Evolutionary conservation across 2,797 vertebrate genomes (phyloP).

Genomic region (Hylomyscus alleni): DNA sequence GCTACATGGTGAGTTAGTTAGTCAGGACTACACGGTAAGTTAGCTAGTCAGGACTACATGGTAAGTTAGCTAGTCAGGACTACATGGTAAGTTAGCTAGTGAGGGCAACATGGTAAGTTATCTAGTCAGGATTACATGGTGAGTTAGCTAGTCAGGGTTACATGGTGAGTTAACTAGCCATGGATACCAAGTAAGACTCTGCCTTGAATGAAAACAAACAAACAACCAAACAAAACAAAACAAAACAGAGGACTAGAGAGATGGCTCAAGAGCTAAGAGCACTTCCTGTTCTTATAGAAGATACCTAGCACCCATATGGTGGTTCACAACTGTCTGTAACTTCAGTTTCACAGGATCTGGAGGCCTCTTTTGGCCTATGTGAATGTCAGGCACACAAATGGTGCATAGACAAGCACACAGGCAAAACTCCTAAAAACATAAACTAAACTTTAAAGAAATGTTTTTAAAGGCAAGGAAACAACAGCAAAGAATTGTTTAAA

Average conservation of each 20-base stretch:
- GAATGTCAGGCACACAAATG: background rate
- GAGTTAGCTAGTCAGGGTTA: no score
- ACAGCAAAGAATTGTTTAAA: slow-evolving; percentile 4
- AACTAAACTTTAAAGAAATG: background rate
- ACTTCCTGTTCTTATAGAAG: background rate
- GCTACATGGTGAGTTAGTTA: no score
- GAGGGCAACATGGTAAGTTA: no score
- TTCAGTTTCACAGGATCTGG: background rate
- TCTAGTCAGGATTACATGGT: no score
- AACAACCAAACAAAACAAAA: background rate
- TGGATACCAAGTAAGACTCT: background rate
- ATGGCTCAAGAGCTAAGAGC: background rate
- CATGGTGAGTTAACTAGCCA: no score
- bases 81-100: background rate
- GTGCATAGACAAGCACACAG: background rate
- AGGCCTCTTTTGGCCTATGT: background rate
- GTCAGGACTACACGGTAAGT: background rate
- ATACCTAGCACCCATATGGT: background rate
- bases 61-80: no score
- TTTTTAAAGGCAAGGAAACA: background rate
- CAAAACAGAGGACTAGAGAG: background rate
- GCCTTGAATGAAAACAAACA: background rate
- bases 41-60: background rate
- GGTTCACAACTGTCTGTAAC: background rate
- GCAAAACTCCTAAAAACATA: background rate